These are phyloP conservation scores for Ptilorrhoa leucosticta DNA, from an alignment of 2,113 vertebrate species.

Conservation along the genomic window DNA sequence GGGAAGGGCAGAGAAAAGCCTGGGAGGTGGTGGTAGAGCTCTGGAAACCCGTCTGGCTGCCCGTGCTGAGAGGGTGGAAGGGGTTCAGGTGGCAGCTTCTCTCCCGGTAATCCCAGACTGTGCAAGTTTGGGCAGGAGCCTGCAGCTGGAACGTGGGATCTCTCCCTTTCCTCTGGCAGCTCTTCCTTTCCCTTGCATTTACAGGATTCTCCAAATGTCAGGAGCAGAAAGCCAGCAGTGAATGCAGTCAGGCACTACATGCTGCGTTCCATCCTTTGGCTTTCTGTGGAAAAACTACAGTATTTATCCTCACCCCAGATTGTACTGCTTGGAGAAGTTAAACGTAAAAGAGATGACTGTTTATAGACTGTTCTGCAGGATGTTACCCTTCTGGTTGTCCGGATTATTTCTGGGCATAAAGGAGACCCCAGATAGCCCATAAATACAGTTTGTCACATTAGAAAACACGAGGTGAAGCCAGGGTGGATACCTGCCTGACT, in stretches of 20 bases:
- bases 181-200: background rate
- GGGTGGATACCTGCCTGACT: background rate
- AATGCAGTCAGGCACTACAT: background rate
- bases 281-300: background rate
- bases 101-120: background rate
- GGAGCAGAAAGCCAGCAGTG: background rate
- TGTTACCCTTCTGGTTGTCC: background rate
- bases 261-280: background rate
- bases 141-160: background rate
- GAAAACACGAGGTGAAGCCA: background rate
- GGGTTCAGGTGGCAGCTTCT: background rate
- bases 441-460: background rate
- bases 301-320: background rate
- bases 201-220: background rate
- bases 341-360: background rate
- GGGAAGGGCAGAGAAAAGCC: background rate
- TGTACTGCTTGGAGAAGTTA: background rate
- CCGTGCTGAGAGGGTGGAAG: background rate
- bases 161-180: background rate
- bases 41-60: background rate
- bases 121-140: background rate
- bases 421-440: accelerated
- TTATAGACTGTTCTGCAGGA: background rate
- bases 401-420: background rate
- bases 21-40: too few species aligned